Conservation (phyloP, 2,888 invertebrate species). For the Linnaemya tessellans region DNA sequence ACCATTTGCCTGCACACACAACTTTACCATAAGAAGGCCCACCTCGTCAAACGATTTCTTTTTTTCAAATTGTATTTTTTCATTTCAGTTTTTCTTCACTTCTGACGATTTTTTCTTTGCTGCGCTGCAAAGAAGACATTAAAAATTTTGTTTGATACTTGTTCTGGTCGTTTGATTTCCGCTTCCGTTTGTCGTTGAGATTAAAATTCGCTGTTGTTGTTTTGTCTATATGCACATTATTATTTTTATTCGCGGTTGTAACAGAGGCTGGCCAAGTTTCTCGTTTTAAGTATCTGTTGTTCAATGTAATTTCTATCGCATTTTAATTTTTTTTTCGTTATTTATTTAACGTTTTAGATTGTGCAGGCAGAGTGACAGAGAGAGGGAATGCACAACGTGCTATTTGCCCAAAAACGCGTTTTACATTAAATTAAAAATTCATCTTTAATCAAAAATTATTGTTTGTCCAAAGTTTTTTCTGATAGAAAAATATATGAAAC, state of each 20-base stretch:
- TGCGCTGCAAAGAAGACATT: slow-evolving; percentile 75
- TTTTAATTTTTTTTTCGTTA: slow-evolving; percentile 35
- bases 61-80: slow-evolving; percentile 65
- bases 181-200: slow-evolving; percentile 82
- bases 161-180: slow-evolving; percentile 82
- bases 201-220: slow-evolving; percentile 78
- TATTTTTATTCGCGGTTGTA: slow-evolving; percentile 68
- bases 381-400: slow-evolving; percentile 42
- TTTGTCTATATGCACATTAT: slow-evolving; percentile 77
- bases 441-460: slow-evolving; percentile 83
- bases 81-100: slow-evolving; percentile 44
- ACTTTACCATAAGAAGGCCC: slow-evolving; percentile 7
- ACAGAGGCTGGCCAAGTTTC: slow-evolving; percentile 50
- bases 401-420: slow-evolving; percentile 59
- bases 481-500: neutral
- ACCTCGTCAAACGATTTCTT: slow-evolving; percentile 33
- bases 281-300: slow-evolving; percentile 64
- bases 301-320: slow-evolving; percentile 64
- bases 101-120: neutral
- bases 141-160: slow-evolving; percentile 77
- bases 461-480: slow-evolving; percentile 72
- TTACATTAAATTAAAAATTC: slow-evolving; percentile 80
- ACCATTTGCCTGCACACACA: slow-evolving; percentile 46
- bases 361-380: neutral
- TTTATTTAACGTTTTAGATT: slow-evolving; percentile 8